Percentiles rank a stretch among this genome's conserved stretches.
Evolutionary conservation across 2,797 vertebrate genomes (phyloP).

Genomic region (Pterois miles): DNA sequence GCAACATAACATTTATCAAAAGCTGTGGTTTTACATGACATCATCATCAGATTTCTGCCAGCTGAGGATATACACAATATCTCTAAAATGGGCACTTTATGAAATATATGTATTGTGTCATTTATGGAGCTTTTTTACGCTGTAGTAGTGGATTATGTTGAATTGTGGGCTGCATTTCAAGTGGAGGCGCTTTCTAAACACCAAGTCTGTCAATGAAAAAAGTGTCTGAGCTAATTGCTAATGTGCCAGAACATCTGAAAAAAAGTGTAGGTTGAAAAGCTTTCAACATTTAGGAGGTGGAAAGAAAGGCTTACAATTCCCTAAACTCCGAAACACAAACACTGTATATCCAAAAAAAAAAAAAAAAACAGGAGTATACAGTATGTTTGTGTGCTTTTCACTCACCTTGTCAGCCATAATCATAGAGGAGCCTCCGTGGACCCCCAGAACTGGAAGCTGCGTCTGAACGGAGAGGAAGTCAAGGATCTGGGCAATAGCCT

Average conservation of each 20-base stretch:
- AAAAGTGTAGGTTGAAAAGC: conserved; percentile 1
- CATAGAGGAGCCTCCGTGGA: conserved; percentile 97
- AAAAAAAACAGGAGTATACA: neutral
- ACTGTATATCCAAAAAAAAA: conserved; percentile 5
- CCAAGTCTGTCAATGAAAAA: conserved; percentile 12
- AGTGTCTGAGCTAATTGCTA: conserved; percentile 4
- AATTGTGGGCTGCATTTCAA: conserved; percentile 8
- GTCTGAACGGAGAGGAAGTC: conserved; percentile 99
- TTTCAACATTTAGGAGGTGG: conserved; percentile 11
- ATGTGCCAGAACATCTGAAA: conserved; percentile 3
- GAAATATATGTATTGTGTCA: neutral
- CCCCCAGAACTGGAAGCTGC: conserved; percentile 94
- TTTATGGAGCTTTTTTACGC: neutral
- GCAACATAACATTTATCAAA: conserved; percentile 12
- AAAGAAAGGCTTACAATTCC: conserved; percentile 19
- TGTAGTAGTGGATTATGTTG: conserved; percentile 1
- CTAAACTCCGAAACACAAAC: conserved; percentile 32
- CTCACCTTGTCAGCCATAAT: conserved; percentile 99
- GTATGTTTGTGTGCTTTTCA: conserved; percentile 1
- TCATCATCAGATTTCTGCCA: neutral
- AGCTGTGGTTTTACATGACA: neutral
- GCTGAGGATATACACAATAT: neutral
- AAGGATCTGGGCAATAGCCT: conserved; percentile 97
- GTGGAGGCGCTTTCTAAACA: conserved; percentile 4
- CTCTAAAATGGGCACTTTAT: neutral